Conservation (phyloP, 37 sponge, comb jelly and placozoan genomes). For the Lycopodina hypogea region DNA sequence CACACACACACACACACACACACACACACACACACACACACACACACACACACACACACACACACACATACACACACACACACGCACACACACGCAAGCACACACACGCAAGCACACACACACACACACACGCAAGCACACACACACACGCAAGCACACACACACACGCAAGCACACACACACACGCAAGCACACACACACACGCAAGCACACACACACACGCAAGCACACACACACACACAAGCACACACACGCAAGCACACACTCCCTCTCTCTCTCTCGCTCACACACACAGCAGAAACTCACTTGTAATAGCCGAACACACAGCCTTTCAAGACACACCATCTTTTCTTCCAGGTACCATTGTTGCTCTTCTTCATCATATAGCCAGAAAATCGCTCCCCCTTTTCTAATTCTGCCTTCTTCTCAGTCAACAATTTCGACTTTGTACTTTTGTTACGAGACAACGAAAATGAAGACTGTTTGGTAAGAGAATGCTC, state of each 20-base stretch:
- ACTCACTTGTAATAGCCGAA: constrained; percentile 72
- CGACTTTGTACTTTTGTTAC: constrained; percentile 10
- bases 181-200: background rate
- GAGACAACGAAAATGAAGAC: constrained; percentile 1
- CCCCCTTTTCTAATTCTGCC: constrained; percentile 45
- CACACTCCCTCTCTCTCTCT: no score
- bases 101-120: background rate
- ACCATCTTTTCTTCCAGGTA: constrained; percentile 78
- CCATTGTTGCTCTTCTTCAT: constrained; percentile 53
- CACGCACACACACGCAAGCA: background rate
- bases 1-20: no score
- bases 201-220: background rate
- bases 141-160: no score
- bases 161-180: background rate
- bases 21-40: background rate
- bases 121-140: no score
- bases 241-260: background rate
- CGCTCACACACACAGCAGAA: no score
- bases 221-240: background rate
- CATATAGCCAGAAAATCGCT: constrained; percentile 48
- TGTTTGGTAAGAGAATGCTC: constrained; percentile 16
- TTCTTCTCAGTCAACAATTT: constrained; percentile 23
- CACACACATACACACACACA: background rate
- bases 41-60: background rate
- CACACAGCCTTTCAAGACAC: constrained; percentile 59